A percentile compares a stretch with the other conserved stretches of the same genome.
Evolutionary conservation across 1,140 invertebrate species (phyloP).

Genomic region (Procambarus virginalis): DNA sequence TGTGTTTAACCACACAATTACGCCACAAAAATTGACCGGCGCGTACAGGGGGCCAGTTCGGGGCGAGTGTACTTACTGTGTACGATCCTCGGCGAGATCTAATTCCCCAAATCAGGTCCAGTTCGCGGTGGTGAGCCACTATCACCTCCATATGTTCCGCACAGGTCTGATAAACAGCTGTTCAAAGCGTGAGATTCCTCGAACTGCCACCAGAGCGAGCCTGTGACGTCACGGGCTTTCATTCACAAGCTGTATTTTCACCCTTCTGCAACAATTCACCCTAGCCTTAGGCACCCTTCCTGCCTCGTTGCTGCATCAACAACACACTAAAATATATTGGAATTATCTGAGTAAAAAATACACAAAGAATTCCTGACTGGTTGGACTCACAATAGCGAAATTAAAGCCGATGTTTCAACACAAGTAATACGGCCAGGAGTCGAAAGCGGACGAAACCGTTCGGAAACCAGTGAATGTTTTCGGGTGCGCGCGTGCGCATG

Average conservation of each 20-base stretch:
- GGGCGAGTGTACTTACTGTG: not conserved
- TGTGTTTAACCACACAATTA: not conserved
- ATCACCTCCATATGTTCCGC: conserved; percentile 1
- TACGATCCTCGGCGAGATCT: not conserved
- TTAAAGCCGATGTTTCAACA: no score
- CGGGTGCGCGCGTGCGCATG: not conserved
- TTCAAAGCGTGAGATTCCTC: conserved; percentile 14
- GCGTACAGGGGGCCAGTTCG: not conserved
- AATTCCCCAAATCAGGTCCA: conserved; percentile 11
- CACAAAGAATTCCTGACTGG: not conserved
- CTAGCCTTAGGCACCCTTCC: not conserved
- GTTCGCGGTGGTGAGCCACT: not conserved
- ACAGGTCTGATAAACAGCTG: conserved; percentile 11
- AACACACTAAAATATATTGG: not conserved
- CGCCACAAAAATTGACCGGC: not conserved
- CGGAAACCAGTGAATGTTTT: not conserved
- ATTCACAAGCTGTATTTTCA: not conserved
- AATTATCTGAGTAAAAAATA: not conserved
- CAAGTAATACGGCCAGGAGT: not conserved
- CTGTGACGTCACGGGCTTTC: conserved; percentile 1
- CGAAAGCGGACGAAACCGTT: not conserved
- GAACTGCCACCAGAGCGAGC: conserved; percentile 3
- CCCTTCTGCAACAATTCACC: not conserved
- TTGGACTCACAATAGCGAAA: no score
- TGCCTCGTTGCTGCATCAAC: not conserved